Conservation (phyloP, 2,113 vertebrate genomes). For the Esox niger region DNA sequence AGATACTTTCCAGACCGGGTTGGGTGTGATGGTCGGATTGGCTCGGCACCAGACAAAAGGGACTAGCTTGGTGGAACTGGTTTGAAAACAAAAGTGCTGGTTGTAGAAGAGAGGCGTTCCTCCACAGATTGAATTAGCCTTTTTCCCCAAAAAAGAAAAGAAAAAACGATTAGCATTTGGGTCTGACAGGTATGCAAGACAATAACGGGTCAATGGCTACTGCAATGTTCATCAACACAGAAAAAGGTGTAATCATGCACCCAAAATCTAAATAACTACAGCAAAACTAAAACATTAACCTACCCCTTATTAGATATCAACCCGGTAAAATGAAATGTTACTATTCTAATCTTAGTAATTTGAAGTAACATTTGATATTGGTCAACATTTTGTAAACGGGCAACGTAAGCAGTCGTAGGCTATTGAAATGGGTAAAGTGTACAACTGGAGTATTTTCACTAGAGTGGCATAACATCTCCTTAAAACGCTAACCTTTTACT, state of each 20-base stretch:
- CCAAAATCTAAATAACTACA: too few species aligned
- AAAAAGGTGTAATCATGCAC: neutral
- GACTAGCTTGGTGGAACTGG: conserved; percentile 65
- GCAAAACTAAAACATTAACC: too few species aligned
- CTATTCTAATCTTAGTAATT: neutral
- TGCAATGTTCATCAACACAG: neutral
- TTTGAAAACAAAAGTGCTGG: conserved; percentile 80
- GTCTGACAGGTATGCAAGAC: neutral
- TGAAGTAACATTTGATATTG: neutral
- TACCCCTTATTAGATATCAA: neutral
- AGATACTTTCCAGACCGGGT: conserved; percentile 29
- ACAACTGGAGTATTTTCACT: neutral
- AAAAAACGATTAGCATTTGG: conserved; percentile 13
- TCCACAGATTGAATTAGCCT: conserved; percentile 77
- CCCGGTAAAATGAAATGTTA: neutral
- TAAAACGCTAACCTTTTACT: conserved; percentile 18
- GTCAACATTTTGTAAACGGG: neutral
- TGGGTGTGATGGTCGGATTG: conserved; percentile 39
- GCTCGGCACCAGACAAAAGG: conserved; percentile 72
- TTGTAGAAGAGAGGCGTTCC: conserved; percentile 76
- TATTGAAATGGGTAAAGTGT: neutral
- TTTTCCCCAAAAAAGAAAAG: conserved; percentile 73
- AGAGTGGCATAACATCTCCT: neutral
- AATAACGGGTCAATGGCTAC: neutral
- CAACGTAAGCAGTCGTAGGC: neutral